Percentiles rank a stretch among this genome's conserved stretches.
These are phyloP conservation scores for Raja brachyura DNA, from an alignment of 2,113 vertebrate species.

Conservation along the genomic window DNA sequence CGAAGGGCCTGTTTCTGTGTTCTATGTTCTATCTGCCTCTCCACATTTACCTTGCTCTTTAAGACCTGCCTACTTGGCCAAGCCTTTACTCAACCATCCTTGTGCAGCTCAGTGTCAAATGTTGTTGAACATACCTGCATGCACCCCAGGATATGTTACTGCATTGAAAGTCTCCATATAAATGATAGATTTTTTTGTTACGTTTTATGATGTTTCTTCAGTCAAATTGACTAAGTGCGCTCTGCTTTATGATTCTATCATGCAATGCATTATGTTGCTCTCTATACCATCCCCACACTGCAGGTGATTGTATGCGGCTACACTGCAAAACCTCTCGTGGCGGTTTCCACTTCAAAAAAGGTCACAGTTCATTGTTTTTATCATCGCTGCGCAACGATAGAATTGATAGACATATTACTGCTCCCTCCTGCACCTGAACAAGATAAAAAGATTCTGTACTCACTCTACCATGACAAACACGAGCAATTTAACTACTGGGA, in stretches of 20 bases:
- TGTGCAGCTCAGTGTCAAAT: too few species aligned
- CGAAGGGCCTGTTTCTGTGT: too few species aligned
- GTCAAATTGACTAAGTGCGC: neutral
- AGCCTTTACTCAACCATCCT: too few species aligned
- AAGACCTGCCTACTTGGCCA: too few species aligned
- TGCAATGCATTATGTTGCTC: neutral
- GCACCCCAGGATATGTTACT: too few species aligned
- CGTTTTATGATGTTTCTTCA: neutral
- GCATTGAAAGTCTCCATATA: neutral
- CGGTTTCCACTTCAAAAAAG: neutral
- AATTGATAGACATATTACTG: neutral
- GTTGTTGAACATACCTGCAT: too few species aligned
- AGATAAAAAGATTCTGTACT: neutral
- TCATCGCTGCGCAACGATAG: neutral
- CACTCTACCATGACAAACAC: neutral
- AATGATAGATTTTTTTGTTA: neutral
- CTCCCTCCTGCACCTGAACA: neutral
- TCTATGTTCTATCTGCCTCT: too few species aligned
- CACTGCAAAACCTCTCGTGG: neutral
- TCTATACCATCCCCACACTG: neutral
- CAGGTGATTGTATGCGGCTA: neutral
- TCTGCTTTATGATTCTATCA: neutral
- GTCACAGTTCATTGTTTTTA: neutral
- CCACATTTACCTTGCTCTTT: too few species aligned
- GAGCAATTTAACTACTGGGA: neutral